These are phyloP conservation scores for Elaeidobius kamerunicus DNA, from an alignment of 2,888 invertebrate species.

Conservation along the genomic window DNA sequence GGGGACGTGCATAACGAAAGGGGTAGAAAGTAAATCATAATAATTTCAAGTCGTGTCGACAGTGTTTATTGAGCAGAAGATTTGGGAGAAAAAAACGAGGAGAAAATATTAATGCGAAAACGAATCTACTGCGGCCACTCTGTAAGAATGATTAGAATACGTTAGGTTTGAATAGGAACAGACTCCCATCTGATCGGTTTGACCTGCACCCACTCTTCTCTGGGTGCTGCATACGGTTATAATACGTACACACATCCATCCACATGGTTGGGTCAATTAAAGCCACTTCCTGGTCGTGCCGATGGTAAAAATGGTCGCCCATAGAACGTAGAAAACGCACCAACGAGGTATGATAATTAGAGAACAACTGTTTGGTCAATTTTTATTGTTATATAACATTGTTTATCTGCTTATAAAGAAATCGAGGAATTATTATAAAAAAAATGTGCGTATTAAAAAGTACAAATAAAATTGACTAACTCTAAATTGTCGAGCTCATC, in stretches of 20 bases:
- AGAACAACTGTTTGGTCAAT: no score
- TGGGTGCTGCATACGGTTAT: constrained; percentile 24
- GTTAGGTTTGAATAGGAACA: constrained; percentile 21
- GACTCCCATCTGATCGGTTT: constrained; percentile 9
- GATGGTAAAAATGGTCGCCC: constrained; percentile 19
- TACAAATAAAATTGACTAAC: no score
- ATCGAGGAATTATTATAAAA: no score
- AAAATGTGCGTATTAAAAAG: no score
- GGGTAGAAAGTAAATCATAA: constrained; percentile 35
- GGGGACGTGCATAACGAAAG: constrained; percentile 39
- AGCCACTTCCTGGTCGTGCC: constrained; percentile 28
- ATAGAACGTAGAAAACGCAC: constrained; percentile 19
- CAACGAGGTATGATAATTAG: constrained; percentile 14
- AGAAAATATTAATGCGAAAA: constrained; percentile 8
- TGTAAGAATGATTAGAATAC: constrained; percentile 15
- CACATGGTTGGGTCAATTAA: constrained; percentile 30
- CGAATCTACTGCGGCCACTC: background rate
- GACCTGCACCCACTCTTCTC: constrained; percentile 27
- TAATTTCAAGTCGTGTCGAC: constrained; percentile 38
- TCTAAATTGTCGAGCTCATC: constrained; percentile 1
- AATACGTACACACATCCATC: constrained; percentile 22
- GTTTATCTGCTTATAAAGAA: no score
- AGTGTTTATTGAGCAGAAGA: constrained; percentile 36
- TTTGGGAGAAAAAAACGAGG: constrained; percentile 29
- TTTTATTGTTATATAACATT: no score